Evolutionary conservation across 1,140 invertebrate genomes (phyloP).

Genomic region (Drosophila seguyi): DNA sequence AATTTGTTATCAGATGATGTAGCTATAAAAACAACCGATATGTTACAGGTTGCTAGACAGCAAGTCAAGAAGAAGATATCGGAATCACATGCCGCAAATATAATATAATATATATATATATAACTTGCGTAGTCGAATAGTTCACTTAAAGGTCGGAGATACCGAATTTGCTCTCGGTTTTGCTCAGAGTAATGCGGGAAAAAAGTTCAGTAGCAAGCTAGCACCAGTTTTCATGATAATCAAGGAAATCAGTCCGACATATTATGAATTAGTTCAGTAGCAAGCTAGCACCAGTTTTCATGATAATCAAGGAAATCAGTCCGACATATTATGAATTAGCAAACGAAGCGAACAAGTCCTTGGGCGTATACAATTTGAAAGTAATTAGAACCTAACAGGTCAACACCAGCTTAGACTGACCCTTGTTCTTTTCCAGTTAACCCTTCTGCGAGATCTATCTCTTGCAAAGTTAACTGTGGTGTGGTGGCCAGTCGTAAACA

Average conservation of each 20-base stretch:
- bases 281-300: no score
- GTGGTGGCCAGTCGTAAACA: no score
- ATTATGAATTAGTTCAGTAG: no score
- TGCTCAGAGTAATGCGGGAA: conserved; percentile 7
- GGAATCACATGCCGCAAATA: not conserved
- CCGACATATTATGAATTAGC: conserved; percentile 15
- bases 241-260: no score
- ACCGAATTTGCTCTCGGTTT: conserved; percentile 16
- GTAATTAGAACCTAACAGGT: no score
- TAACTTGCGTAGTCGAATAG: not conserved
- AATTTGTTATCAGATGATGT: conserved; percentile 15
- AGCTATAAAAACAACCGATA: not conserved
- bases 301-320: conserved; percentile 1
- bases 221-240: no score
- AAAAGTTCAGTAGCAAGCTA: conserved; percentile 13
- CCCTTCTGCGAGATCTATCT: no score
- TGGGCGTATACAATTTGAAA: conserved; percentile 21
- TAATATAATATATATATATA: no score
- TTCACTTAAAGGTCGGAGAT: conserved; percentile 11
- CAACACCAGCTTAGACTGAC: no score
- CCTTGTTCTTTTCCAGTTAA: no score
- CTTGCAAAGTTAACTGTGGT: no score
- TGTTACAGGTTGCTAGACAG: not conserved
- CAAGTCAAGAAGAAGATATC: conserved; percentile 1
- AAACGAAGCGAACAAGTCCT: not conserved